These are phyloP conservation scores for Anarrhichthys ocellatus DNA, from an alignment of 2,113 vertebrate genomes.

Conservation along the genomic window DNA sequence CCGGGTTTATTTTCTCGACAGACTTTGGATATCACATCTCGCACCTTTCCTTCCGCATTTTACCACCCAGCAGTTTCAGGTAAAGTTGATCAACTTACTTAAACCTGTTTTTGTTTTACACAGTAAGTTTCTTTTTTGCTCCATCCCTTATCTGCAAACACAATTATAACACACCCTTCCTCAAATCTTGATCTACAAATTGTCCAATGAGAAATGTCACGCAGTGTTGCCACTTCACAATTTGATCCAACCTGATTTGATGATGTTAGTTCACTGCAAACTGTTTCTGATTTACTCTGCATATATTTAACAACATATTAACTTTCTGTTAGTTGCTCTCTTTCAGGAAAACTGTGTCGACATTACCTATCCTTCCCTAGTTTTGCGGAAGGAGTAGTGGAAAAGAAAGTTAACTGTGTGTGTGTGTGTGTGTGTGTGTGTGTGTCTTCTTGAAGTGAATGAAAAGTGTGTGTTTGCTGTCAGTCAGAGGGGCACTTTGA, in stretches of 20 bases:
- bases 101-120: neutral
- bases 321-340: neutral
- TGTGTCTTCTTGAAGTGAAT: slow-evolving; percentile 6
- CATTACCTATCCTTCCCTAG: neutral
- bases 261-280: neutral
- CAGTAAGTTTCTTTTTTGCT: neutral
- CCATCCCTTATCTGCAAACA: neutral
- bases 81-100: slow-evolving; percentile 29
- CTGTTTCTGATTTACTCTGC: neutral
- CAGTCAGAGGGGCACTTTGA: slow-evolving; percentile 10
- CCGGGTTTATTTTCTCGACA: slow-evolving; percentile 21
- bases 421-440: neutral
- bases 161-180: neutral
- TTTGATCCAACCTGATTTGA: neutral
- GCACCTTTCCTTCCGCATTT: slow-evolving; percentile 5
- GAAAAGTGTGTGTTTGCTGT: slow-evolving; percentile 19
- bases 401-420: neutral
- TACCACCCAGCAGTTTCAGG: slow-evolving; percentile 14
- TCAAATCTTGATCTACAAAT: neutral
- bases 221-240: neutral
- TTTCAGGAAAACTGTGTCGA: slow-evolving; percentile 20
- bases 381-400: slow-evolving; percentile 9
- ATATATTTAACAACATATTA: neutral
- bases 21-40: slow-evolving; percentile 18
- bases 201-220: neutral